These are phyloP conservation scores for Platorchestia sp. DNA, from an alignment of 1,140 invertebrate species.

Conservation along the genomic window DNA sequence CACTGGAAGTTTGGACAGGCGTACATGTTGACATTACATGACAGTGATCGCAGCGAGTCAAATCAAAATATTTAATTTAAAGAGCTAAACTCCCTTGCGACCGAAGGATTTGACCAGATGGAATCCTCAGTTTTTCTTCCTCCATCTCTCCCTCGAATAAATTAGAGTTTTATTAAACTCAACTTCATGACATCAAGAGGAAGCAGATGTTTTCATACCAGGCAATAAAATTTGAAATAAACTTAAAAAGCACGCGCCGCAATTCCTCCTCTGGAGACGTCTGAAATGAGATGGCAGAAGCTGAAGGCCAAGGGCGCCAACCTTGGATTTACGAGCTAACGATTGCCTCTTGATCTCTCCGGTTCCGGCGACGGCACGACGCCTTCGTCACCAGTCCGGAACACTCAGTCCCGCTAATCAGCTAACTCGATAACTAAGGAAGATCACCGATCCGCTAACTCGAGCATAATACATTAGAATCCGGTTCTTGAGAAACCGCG, in stretches of 20 bases:
- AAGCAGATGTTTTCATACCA: background rate
- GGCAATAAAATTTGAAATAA: background rate
- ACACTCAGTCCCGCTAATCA: slow-evolving; percentile 77
- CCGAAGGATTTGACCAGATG: background rate
- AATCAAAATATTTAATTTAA: no score
- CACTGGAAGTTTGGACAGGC: no score
- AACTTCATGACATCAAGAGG: background rate
- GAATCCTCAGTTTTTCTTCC: no score
- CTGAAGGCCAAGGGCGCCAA: background rate
- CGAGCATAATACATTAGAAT: background rate
- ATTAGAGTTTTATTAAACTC: background rate
- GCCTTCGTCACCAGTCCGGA: slow-evolving; percentile 47
- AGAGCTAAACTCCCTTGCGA: background rate
- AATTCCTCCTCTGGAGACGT: background rate
- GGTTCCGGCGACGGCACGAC: background rate
- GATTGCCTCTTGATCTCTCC: background rate
- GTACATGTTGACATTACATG: background rate
- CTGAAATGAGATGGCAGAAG: background rate
- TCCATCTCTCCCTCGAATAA: background rate
- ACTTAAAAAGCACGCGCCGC: background rate
- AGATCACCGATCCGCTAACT: background rate
- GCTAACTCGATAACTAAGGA: slow-evolving; percentile 74
- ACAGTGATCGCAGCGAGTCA: background rate
- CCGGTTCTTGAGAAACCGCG: background rate
- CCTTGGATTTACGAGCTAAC: background rate